Base-by-base conservation (phyloP, 2,888 invertebrate genomes). In the Teleiodes luculella region DNA sequence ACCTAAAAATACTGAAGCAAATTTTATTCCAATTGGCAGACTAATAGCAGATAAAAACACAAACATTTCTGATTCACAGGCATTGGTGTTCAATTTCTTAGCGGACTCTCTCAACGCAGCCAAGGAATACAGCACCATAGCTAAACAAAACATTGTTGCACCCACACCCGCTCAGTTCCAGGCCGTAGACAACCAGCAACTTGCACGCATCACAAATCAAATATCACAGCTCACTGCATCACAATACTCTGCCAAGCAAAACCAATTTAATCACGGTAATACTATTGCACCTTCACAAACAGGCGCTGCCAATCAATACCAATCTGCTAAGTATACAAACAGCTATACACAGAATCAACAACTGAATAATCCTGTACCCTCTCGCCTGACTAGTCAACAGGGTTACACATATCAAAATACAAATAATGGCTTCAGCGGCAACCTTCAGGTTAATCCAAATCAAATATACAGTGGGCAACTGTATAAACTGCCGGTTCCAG, bases 1-100 rank as follows among this genome's bases (percentile, higher is more conserved):
- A 6, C 60, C 67, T 8, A 72, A 74, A 54, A 65, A 65, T 43
- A 54, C 61, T 24, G 66, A 63, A 43, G 69, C 74, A 11, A 79
- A 67, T 54, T 78, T 81, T 52, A 79, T 83, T 54, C 83, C 87
- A 0, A 74, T 88, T n/a, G 86, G 82, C 6, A 85, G 79, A 69
- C 60, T 86, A 47, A 72, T 76, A 30, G 72, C 72, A 57, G 76
- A 78, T 75, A 81, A 83, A 76, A 74, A 74, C 59, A 66, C 76
- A 52, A 82, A 81, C 59, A 66, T 86, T 82, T 88, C 87, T 75
- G 72, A 83, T 88, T 86, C 89, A 77, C 88, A 88, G 84, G 86
- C 84, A 57, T 67, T 88, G 74, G 86, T 86, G 70, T 84, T 84
- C 66, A 86, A 86, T 18, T 76, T 88, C 61, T 72, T 89, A 70